A percentile compares a stretch with the other conserved stretches of the same genome.
Evolutionary conservation across 2,113 vertebrate genomes (phyloP).

Genomic region (Lethenteron reissneri): DNA sequence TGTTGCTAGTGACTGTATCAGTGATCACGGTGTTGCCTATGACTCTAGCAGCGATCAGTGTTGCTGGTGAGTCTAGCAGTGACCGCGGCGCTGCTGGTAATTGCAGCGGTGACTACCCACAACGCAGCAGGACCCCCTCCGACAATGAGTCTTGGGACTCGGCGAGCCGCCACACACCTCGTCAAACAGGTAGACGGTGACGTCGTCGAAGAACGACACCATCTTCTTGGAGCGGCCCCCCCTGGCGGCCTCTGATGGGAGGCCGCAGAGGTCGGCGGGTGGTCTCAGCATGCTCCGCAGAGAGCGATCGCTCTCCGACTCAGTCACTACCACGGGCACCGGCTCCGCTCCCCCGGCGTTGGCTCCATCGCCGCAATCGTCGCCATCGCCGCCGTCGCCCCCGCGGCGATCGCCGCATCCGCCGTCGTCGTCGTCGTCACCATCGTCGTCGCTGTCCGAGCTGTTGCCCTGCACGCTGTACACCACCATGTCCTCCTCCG

Average conservation of each 20-base stretch:
- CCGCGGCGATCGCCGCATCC: constrained; percentile 66
- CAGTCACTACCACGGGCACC: constrained; percentile 33
- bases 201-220: constrained; percentile 83
- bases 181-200: constrained; percentile 94
- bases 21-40: no score
- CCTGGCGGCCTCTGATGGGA: constrained; percentile 42
- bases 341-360: constrained; percentile 21
- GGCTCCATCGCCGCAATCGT: constrained; percentile 70
- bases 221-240: constrained; percentile 82
- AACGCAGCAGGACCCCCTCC: no score
- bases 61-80: no score
- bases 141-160: no score
- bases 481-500: constrained; percentile 52
- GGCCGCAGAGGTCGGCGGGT: constrained; percentile 21
- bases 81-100: no score
- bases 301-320: constrained; percentile 41
- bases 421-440: constrained; percentile 56
- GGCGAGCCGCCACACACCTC: constrained; percentile 34
- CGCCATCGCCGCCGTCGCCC: constrained; percentile 48
- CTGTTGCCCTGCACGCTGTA: constrained; percentile 57
- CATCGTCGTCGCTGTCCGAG: constrained; percentile 75
- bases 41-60: no score
- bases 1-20: no score
- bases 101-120: no score
- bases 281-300: constrained; percentile 80